A percentile compares a stretch with the other conserved stretches of the same genome.
phyloP scores from a whole-genome alignment of 2,888 invertebrate species.

The Tinea trinotella region DNA sequence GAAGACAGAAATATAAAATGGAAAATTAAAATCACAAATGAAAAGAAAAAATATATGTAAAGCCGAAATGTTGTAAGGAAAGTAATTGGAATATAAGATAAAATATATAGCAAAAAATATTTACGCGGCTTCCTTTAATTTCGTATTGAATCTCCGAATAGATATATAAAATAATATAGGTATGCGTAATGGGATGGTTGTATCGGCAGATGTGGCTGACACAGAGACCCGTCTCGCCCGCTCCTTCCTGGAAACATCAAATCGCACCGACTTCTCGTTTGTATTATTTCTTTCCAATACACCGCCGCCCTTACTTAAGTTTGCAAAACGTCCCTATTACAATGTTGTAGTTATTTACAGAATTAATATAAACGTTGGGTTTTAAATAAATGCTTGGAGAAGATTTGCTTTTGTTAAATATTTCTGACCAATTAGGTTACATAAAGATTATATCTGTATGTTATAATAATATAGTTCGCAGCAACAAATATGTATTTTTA shows the following conservation, averaged over 20 bases:
- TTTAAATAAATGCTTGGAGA: no score
- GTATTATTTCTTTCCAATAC: slow-evolving; percentile 16
- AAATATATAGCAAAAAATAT: background rate
- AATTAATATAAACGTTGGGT: no score
- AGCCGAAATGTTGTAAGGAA: no score
- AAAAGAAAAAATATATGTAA: no score
- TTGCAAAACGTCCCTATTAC: slow-evolving; percentile 27
- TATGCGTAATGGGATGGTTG: background rate
- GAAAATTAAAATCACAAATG: no score
- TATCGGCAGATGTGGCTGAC: background rate
- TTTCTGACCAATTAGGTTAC: no score
- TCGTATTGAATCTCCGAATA: background rate
- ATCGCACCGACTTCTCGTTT: slow-evolving; percentile 20
- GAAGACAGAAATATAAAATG: no score
- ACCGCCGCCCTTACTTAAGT: slow-evolving; percentile 28
- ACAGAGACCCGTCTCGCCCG: slow-evolving; percentile 14
- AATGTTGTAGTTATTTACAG: background rate
- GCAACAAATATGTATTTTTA: background rate
- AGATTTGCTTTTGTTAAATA: no score
- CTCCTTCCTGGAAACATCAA: slow-evolving; percentile 61
- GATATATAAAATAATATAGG: background rate
- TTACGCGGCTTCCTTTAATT: background rate
- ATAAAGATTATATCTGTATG: no score
- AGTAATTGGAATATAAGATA: no score
- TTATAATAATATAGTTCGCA: no score